A percentile compares a stretch with the other conserved stretches of the same genome.
phyloP scores from a whole-genome alignment of 2,113 vertebrate species.

The Coptodon bakossiorum region DNA sequence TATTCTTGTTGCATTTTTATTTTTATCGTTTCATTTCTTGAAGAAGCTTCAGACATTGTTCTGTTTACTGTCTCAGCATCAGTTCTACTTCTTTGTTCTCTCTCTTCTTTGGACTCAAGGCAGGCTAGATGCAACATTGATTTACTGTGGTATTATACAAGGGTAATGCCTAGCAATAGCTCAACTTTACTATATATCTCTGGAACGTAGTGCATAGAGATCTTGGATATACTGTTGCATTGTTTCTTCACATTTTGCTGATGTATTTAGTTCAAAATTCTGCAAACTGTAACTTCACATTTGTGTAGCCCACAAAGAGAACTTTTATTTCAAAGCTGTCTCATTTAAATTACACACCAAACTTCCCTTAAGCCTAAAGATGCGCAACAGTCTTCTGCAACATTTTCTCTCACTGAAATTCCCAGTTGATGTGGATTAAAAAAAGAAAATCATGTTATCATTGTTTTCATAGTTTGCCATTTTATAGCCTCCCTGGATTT shows the following conservation, averaged over 20 bases:
- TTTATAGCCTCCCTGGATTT: not conserved
- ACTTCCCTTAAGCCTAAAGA: not conserved
- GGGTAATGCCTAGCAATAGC: not conserved
- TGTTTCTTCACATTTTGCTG: not conserved
- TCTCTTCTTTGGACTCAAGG: not conserved
- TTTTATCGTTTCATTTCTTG: not conserved
- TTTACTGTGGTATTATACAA: not conserved
- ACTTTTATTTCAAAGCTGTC: not conserved
- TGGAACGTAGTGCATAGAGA: not conserved
- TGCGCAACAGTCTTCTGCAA: not conserved
- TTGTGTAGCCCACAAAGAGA: not conserved
- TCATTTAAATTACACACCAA: not conserved
- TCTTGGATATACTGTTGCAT: not conserved
- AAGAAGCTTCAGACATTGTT: not conserved
- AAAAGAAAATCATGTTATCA: not conserved
- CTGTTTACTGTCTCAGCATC: not conserved
- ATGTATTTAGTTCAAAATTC: not conserved
- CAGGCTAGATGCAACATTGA: not conserved
- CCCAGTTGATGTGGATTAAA: not conserved
- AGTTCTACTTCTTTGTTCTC: not conserved
- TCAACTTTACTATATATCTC: not conserved
- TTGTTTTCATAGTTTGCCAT: slow-evolving; percentile 1
- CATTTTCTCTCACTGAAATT: not conserved
- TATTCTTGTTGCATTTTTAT: not conserved
- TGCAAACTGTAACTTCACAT: not conserved